phyloP scores from a whole-genome alignment of 64 coral and sea anemone species.

The Montipora cactus region DNA sequence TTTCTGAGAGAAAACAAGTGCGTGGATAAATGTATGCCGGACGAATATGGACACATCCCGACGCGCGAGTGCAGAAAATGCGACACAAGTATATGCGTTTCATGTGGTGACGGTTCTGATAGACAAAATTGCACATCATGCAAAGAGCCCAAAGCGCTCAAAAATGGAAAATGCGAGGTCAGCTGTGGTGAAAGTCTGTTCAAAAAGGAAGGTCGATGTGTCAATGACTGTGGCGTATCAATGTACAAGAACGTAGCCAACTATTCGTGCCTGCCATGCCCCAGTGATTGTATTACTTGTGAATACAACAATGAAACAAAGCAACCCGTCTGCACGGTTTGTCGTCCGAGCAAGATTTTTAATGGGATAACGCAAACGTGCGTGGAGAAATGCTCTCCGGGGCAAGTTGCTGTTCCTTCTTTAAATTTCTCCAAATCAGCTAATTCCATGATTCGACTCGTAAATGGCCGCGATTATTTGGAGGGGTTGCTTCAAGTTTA shows the following conservation, averaged over 20 bases:
- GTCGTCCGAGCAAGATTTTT: slow-evolving; percentile 47
- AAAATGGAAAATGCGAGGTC: slow-evolving; percentile 67
- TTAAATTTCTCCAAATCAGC: background rate
- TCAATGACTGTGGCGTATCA: slow-evolving; percentile 53
- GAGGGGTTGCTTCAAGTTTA: slow-evolving; percentile 84
- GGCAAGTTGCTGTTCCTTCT: slow-evolving; percentile 56
- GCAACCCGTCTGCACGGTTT: slow-evolving; percentile 35
- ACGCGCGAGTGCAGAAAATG: slow-evolving; percentile 57
- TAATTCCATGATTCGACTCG: slow-evolving; percentile 38
- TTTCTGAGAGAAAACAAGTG: slow-evolving; percentile 65
- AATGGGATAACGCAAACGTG: background rate
- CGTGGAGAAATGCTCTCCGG: slow-evolving; percentile 47
- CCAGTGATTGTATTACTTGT: slow-evolving; percentile 61
- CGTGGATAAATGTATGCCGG: slow-evolving; percentile 40
- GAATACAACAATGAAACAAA: background rate
- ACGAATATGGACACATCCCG: slow-evolving; percentile 67
- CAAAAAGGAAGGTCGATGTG: slow-evolving; percentile 58
- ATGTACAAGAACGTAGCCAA: slow-evolving; percentile 53
- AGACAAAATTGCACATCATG: slow-evolving; percentile 79
- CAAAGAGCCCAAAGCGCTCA: slow-evolving; percentile 62
- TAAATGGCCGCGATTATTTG: slow-evolving; percentile 77
- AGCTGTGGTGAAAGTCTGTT: slow-evolving; percentile 57
- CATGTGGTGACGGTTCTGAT: slow-evolving; percentile 68
- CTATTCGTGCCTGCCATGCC: slow-evolving; percentile 62
- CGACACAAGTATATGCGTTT: slow-evolving; percentile 55